Percentiles rank a stretch among this genome's conserved stretches.
Evolutionary conservation across 2,113 vertebrate genomes (phyloP).

Genomic region (Oxygymnocypris stewartii): DNA sequence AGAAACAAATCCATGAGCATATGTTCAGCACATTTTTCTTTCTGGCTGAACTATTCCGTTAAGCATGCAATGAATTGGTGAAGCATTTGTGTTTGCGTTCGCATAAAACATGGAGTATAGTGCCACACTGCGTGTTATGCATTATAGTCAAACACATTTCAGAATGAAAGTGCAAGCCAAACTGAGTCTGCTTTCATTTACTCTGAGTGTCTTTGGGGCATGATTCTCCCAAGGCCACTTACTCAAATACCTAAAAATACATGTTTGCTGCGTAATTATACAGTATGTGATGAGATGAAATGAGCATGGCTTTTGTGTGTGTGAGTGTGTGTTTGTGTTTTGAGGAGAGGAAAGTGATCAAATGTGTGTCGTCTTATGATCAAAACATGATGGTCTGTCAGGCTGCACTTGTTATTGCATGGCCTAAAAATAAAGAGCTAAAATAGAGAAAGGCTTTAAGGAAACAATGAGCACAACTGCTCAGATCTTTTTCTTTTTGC

Average conservation of each 20-base stretch:
- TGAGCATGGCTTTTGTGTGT: conserved; percentile 23
- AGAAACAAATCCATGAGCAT: not conserved
- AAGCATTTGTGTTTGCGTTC: not conserved
- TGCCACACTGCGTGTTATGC: not conserved
- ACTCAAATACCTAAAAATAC: conserved; percentile 2
- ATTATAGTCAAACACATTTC: not conserved
- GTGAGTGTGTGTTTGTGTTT: conserved; percentile 26
- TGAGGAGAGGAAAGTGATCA: conserved; percentile 21
- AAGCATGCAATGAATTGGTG: not conserved
- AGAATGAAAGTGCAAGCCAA: not conserved
- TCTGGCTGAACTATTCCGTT: too few species aligned
- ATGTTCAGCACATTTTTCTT: not conserved
- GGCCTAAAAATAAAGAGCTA: conserved; percentile 9
- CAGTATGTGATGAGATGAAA: conserved; percentile 21
- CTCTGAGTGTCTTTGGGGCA: not conserved
- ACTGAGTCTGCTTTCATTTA: not conserved
- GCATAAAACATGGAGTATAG: not conserved
- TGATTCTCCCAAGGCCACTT: conserved; percentile 6
- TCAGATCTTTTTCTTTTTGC: not conserved
- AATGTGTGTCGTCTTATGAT: not conserved
- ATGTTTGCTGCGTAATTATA: conserved; percentile 7
- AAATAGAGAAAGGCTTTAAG: not conserved
- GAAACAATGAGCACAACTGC: not conserved
- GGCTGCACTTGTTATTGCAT: conserved; percentile 1
- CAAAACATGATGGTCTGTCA: not conserved